These are phyloP conservation scores for Crenichthys baileyi DNA, from an alignment of 2,797 vertebrate genomes.

Conservation along the genomic window DNA sequence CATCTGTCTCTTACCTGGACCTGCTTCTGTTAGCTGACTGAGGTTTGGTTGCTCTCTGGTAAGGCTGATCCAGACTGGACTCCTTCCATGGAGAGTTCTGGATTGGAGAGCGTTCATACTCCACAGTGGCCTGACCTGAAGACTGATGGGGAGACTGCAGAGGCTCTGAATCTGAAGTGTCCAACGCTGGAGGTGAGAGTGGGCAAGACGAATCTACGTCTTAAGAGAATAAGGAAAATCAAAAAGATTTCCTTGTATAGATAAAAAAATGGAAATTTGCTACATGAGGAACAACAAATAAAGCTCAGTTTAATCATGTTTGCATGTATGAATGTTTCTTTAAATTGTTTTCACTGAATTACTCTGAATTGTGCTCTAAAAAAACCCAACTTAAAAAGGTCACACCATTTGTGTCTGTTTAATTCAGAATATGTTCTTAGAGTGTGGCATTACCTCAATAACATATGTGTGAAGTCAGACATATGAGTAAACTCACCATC, in stretches of 20 bases:
- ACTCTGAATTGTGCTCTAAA: no score
- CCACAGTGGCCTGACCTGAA: slow-evolving; percentile 59
- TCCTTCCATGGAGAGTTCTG: slow-evolving; percentile 92
- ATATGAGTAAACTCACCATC: slow-evolving; percentile 80
- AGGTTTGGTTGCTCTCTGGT: slow-evolving; percentile 80
- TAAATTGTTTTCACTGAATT: not conserved
- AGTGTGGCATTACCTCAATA: not conserved
- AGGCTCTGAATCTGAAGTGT: slow-evolving; percentile 56
- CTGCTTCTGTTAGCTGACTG: slow-evolving; percentile 78
- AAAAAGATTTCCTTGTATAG: not conserved
- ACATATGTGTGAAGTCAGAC: not conserved
- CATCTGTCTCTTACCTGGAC: slow-evolving; percentile 79
- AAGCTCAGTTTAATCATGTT: not conserved
- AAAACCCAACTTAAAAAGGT: no score
- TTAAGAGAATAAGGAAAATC: slow-evolving; percentile 36
- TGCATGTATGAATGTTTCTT: not conserved
- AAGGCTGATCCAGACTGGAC: slow-evolving; percentile 90
- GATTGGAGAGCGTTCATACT: slow-evolving; percentile 83
- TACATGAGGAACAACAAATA: not conserved
- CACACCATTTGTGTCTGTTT: not conserved
- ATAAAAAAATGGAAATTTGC: not conserved
- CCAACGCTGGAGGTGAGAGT: slow-evolving; percentile 60
- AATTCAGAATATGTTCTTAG: not conserved
- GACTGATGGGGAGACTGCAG: slow-evolving; percentile 55
- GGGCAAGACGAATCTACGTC: slow-evolving; percentile 69